Evolutionary conservation across 2,797 vertebrate species (phyloP).

Genomic region (Cyclura pinguis): DNA sequence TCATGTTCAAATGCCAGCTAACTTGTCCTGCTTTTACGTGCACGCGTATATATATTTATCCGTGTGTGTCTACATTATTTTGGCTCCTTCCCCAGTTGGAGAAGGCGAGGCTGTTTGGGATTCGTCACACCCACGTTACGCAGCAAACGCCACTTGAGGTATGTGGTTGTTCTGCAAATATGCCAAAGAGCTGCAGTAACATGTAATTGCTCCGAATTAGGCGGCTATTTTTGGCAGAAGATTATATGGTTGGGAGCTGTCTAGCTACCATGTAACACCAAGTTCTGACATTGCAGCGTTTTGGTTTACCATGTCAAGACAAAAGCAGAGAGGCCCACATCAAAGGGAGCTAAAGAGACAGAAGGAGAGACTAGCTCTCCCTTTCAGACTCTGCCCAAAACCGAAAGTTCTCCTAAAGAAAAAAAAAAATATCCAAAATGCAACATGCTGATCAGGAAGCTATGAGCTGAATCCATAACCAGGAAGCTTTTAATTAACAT

Average conservation of each 20-base stretch:
- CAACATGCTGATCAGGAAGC: not conserved
- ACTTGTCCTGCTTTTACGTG: too few species aligned
- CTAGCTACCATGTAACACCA: not conserved
- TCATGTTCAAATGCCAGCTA: too few species aligned
- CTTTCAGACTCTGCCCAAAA: too few species aligned
- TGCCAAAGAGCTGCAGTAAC: not conserved
- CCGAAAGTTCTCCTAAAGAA: too few species aligned
- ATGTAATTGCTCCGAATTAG: conserved; percentile 42
- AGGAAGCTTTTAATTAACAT: not conserved
- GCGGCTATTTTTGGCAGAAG: conserved; percentile 54
- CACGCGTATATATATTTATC: not conserved
- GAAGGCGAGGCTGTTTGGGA: not conserved
- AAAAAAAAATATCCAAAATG: too few species aligned
- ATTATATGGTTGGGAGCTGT: conserved; percentile 48
- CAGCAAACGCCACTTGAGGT: not conserved
- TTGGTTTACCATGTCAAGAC: fast-evolving
- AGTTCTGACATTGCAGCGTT: fast-evolving
- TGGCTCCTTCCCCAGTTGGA: conserved; percentile 47
- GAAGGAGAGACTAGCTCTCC: not conserved
- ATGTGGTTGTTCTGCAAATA: conserved; percentile 49
- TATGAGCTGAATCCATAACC: not conserved
- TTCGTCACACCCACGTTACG: not conserved
- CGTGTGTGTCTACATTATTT: not conserved
- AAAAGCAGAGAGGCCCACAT: not conserved
- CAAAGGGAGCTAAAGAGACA: not conserved